Evolutionary conservation across 2,888 invertebrate genomes (phyloP).

Genomic region (Pegoplata infirma): DNA sequence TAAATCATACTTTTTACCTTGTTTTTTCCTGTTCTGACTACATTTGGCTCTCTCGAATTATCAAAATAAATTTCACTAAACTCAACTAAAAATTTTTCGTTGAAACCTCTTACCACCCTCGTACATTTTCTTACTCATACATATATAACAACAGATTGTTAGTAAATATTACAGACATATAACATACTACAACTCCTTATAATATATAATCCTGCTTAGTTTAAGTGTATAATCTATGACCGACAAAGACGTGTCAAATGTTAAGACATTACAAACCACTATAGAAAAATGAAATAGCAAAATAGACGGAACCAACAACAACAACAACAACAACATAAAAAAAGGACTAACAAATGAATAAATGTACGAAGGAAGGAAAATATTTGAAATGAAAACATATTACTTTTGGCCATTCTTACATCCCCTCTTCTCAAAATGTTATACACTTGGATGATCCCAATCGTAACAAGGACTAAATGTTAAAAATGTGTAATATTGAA

Average conservation of each 20-base stretch:
- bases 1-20: too few relatives aligned
- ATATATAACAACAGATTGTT: slow-evolving; percentile 13
- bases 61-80: too few relatives aligned
- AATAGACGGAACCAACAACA: slow-evolving; percentile 32
- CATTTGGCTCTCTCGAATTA: too few relatives aligned
- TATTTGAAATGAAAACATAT: slow-evolving; percentile 57
- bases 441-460: slow-evolving; percentile 14
- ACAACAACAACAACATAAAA: too few relatives aligned
- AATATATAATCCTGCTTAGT: slow-evolving; percentile 59
- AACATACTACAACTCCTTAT: slow-evolving; percentile 37
- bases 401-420: slow-evolving; percentile 12
- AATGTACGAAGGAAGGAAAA: slow-evolving; percentile 31
- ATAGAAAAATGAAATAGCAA: slow-evolving; percentile 53
- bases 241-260: slow-evolving; percentile 76
- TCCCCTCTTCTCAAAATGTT: slow-evolving; percentile 1
- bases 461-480: slow-evolving; percentile 42
- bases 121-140: not conserved
- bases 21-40: too few relatives aligned
- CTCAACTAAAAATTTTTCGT: too few relatives aligned
- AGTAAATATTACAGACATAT: slow-evolving; percentile 17
- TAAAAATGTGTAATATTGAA: slow-evolving; percentile 49
- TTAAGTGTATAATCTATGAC: slow-evolving; percentile 66
- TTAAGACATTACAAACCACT: slow-evolving; percentile 74
- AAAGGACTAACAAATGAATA: slow-evolving; percentile 16
- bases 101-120: slow-evolving; percentile 27